Evolutionary conservation across 2,888 invertebrate genomes (phyloP).

Genomic region (Clepsis dumicolana): DNA sequence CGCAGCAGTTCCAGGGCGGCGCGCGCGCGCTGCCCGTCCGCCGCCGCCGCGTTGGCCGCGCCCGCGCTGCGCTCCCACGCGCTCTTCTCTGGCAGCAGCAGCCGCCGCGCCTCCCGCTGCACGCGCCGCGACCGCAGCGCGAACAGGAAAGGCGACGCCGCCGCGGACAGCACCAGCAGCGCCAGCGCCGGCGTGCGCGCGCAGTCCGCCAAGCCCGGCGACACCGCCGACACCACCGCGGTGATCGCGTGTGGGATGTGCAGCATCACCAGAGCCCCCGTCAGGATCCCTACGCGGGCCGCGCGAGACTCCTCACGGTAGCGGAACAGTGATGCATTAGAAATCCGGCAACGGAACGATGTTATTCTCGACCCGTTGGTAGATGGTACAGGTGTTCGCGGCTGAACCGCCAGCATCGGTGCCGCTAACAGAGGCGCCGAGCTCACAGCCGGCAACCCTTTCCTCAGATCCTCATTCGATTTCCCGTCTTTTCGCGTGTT

Average conservation of each 20-base stretch:
- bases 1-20: slow-evolving; percentile 76
- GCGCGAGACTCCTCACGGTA: slow-evolving; percentile 96
- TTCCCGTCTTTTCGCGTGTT: slow-evolving; percentile 75
- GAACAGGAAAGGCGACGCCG: slow-evolving; percentile 91
- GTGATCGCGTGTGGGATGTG: slow-evolving; percentile 88
- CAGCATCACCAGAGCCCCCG: slow-evolving; percentile 91
- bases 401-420: slow-evolving; percentile 67
- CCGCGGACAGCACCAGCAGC: slow-evolving; percentile 87
- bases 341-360: slow-evolving; percentile 91
- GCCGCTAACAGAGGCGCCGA: slow-evolving; percentile 83
- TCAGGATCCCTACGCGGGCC: slow-evolving; percentile 89
- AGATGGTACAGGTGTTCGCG: slow-evolving; percentile 78
- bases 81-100: slow-evolving; percentile 75
- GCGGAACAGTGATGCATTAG: slow-evolving; percentile 93
- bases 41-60: slow-evolving; percentile 84
- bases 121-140: slow-evolving; percentile 91
- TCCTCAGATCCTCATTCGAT: slow-evolving; percentile 73
- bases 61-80: slow-evolving; percentile 84
- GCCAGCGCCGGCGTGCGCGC: slow-evolving; percentile 82
- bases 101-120: slow-evolving; percentile 75
- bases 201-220: slow-evolving; percentile 80
- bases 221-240: slow-evolving; percentile 72
- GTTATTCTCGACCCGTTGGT: slow-evolving; percentile 88
- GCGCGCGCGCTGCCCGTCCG: slow-evolving; percentile 81
- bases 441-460: slow-evolving; percentile 79